Evolutionary conservation across 2,113 vertebrate species (phyloP).

Genomic region (Ursus arctos): DNA sequence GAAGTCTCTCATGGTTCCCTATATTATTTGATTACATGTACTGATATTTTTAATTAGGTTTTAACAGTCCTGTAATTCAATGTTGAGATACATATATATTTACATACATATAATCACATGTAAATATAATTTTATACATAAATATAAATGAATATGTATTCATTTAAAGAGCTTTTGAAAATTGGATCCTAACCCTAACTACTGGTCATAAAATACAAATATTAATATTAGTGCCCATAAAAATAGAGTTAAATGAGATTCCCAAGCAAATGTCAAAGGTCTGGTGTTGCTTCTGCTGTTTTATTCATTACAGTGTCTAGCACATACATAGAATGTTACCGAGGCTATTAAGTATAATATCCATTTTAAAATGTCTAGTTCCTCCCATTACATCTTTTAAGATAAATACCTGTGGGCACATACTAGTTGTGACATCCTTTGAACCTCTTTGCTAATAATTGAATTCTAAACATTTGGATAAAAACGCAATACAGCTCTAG

Average conservation of each 20-base stretch:
- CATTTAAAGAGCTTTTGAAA: not conserved
- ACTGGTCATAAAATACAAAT: not conserved
- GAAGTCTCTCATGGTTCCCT: not conserved
- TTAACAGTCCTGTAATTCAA: not conserved
- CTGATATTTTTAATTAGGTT: not conserved
- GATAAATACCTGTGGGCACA: not conserved
- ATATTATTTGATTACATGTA: not conserved
- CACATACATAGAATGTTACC: not conserved
- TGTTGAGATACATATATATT: not conserved
- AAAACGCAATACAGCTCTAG: not conserved
- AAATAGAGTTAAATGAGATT: not conserved
- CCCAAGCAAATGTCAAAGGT: not conserved
- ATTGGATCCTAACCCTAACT: not conserved
- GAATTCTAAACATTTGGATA: not conserved
- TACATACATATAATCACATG: not conserved
- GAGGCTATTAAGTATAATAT: not conserved
- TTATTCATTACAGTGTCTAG: not conserved
- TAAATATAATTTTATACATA: not conserved
- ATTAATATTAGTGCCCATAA: not conserved
- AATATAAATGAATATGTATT: not conserved
- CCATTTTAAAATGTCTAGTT: not conserved
- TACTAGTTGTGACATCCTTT: slow-evolving; percentile 13
- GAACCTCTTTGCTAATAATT: not conserved
- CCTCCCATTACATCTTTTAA: not conserved
- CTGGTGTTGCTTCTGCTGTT: not conserved